Evolutionary conservation across 2,113 vertebrate genomes (phyloP).

Genomic region (Ranitomeya variabilis): DNA sequence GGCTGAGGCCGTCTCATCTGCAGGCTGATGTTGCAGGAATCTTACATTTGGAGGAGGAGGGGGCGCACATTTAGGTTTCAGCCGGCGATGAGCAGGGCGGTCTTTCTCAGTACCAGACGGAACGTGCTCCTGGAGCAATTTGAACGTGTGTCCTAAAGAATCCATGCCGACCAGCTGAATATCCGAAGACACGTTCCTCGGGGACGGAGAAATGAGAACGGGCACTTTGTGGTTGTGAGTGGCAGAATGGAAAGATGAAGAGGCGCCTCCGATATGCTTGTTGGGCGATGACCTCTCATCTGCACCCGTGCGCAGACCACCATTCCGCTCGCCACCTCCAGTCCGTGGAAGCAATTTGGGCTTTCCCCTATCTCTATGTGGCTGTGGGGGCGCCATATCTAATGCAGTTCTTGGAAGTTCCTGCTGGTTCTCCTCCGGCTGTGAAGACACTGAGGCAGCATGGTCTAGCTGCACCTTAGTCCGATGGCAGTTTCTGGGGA

Average conservation of each 20-base stretch:
- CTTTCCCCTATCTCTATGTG: constrained; percentile 90
- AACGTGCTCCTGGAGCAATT: constrained; percentile 93
- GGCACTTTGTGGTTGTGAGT: constrained; percentile 98
- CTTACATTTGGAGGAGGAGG: constrained; percentile 86
- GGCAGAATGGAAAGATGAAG: constrained; percentile 70
- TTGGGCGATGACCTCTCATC: constrained; percentile 85
- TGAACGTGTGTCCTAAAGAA: constrained; percentile 99
- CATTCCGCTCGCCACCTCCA: constrained; percentile 75
- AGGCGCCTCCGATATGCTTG: constrained; percentile 67
- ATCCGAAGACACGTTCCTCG: constrained; percentile 89
- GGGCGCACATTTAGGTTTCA: constrained; percentile 97
- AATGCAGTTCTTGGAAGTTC: constrained; percentile 67
- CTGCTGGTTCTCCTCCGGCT: constrained; percentile 85
- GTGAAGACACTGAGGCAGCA: constrained; percentile 88
- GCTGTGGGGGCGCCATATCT: constrained; percentile 70
- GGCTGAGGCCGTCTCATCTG: constrained; percentile 70
- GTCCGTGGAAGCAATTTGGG: constrained; percentile 88
- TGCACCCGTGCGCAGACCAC: constrained; percentile 67
- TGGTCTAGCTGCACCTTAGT: constrained; percentile 90
- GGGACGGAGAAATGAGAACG: constrained; percentile 94
- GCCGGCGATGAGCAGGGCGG: constrained; percentile 80
- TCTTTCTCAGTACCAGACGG: constrained; percentile 83
- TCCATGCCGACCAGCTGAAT: constrained; percentile 94
- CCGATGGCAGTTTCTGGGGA: constrained; percentile 93
- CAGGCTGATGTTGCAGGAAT: constrained; percentile 80